Evolutionary conservation across 1,140 invertebrate species (phyloP), one percentile per base, ranked within the genome.

Genomic region (Cyclargus thomasi): DNA sequence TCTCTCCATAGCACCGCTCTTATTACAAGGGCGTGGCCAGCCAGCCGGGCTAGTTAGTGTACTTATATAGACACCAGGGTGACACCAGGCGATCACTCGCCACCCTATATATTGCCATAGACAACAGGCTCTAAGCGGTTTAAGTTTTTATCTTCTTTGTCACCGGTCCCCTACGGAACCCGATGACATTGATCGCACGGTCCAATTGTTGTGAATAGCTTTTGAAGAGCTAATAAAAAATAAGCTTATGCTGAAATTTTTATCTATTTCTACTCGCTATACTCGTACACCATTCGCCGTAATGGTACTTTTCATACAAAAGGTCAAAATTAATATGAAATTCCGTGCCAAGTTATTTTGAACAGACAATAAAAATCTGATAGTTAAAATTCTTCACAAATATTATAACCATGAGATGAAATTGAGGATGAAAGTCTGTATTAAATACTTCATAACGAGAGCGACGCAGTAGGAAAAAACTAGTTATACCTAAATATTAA

Each of bases 61-160:
- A 47, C 36, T 39, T 39, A 47, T 47, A 47, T 47, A 47, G 39
- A 47, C 39, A 47, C 10, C 39, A 47, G 39, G 39, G 39, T 47
- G 39, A 66, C 10, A 18, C 21, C 47, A 55, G 23, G 47, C 63
- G 67, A 75, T 79, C 77, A 79, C 76, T 78, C 76, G 75, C 69
- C 75, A 82, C 84, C 82, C 84, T 81, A 85, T 78, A 80, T 71
- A 73, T 76, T 72, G 73, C 72, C 73, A 77, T 74, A 84, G 76
- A 87, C 81, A 88, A 86, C 86, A 77, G 74, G 74, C 77, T 73
- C 69, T 87, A 88, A 90, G 85, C 86, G 85, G 80, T 86, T 88
- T 90, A 88, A 74, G 81, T 90, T 85, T 90, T 88, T 83, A 78
- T 83, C 74, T 82, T 69, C 79, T 80, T 83, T 85, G 78, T 79